A percentile compares a stretch with the other conserved stretches of the same genome.
These are phyloP conservation scores for Hydroisotoma schaefferi DNA, from an alignment of 2,888 invertebrate genomes.

Conservation along the genomic window DNA sequence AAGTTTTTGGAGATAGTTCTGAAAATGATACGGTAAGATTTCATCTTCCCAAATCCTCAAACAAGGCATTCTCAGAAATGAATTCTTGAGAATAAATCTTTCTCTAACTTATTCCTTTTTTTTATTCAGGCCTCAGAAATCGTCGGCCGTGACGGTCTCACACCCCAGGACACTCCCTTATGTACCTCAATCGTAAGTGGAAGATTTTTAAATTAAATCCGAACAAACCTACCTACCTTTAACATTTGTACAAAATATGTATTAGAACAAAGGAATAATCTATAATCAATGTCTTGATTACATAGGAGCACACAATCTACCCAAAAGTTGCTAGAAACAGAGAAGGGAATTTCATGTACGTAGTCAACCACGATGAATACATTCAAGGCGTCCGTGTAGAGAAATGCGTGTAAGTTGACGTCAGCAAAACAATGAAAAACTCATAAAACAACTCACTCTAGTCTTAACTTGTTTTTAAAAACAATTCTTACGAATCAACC, in stretches of 20 bases:
- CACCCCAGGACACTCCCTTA: slow-evolving; percentile 31
- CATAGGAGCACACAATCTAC: slow-evolving; percentile 57
- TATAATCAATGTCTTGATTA: too few species aligned
- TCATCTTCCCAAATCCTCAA: too few species aligned
- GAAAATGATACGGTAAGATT: slow-evolving; percentile 32
- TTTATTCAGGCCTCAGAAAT: slow-evolving; percentile 20
- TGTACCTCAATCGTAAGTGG: slow-evolving; percentile 33
- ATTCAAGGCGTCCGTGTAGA: slow-evolving; percentile 71
- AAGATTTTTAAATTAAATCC: too few species aligned
- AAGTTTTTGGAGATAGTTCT: slow-evolving; percentile 43
- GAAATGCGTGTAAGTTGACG: slow-evolving; percentile 66
- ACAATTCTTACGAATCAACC: neutral
- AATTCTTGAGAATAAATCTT: neutral
- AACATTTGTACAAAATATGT: too few species aligned
- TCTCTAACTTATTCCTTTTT: neutral
- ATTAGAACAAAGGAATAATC: too few species aligned
- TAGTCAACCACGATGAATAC: slow-evolving; percentile 65
- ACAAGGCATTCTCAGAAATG: too few species aligned
- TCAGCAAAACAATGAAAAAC: slow-evolving; percentile 3
- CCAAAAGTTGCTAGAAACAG: slow-evolving; percentile 62
- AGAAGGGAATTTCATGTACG: slow-evolving; percentile 64
- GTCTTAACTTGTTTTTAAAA: neutral
- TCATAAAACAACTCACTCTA: neutral
- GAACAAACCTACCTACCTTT: too few species aligned
- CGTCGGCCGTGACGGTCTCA: slow-evolving; percentile 14